Conservation (phyloP, 1,140 invertebrate genomes). For the Aphaenogaster rudis region DNA sequence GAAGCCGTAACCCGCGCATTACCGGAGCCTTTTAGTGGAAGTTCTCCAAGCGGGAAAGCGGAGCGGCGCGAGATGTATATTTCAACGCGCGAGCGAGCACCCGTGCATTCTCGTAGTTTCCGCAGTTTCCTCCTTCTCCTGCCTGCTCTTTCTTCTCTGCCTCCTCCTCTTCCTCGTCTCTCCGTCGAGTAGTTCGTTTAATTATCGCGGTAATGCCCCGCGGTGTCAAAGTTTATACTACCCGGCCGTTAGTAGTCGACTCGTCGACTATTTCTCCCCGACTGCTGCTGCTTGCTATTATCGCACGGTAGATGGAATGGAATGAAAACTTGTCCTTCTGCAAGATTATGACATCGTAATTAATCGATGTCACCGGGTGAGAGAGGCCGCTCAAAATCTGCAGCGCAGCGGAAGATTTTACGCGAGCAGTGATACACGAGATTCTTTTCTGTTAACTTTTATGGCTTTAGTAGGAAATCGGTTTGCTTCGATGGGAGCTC, state of each 20-base stretch:
- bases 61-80: slow-evolving; percentile 33
- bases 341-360: slow-evolving; percentile 8
- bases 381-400: not conserved
- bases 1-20: slow-evolving; percentile 78
- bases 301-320: not conserved
- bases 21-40: slow-evolving; percentile 46
- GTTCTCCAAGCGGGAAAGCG: slow-evolving; percentile 22
- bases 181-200: slow-evolving; percentile 21
- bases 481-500: not conserved
- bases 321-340: not conserved
- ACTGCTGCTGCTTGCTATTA: not conserved
- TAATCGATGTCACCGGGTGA: not conserved
- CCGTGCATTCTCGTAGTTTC: slow-evolving; percentile 24
- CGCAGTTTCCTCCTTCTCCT: slow-evolving; percentile 13
- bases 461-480: not conserved
- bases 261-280: not conserved
- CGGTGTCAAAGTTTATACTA: slow-evolving; percentile 52
- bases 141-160: not conserved
- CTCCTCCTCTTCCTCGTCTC: not conserved
- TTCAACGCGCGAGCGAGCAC: slow-evolving; percentile 11
- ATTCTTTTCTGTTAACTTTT: not conserved
- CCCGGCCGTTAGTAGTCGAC: not conserved
- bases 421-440: not conserved
- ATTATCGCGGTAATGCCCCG: slow-evolving; percentile 38
- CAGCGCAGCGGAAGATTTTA: not conserved